Base-by-base conservation (phyloP, 1,140 invertebrate genomes). In the Hesperophylax magnus region DNA sequence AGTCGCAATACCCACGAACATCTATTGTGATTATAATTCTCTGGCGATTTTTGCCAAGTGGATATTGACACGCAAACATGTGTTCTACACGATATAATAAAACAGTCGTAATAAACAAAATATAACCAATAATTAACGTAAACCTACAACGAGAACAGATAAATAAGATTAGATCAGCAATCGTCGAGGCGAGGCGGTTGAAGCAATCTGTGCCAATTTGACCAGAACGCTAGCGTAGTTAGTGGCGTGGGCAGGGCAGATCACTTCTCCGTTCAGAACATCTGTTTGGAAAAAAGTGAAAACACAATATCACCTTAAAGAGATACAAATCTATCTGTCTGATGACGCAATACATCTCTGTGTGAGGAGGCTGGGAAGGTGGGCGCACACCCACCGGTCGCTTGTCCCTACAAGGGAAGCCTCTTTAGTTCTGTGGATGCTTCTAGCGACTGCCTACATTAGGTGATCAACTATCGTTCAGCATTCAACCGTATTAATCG, bases 221-320 rank as follows among this genome's bases (percentile, higher is more conserved):
- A 47, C 9, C 56, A 58, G n/a, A n/a, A 20, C n/a, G 20, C 20
- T 17, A 7, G 14, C 53, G 53, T 54, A 54, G 53, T n/a, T 54
- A 54, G 54, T 17, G 56, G 56, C 20, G 20, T 58, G n/a, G 56
- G 56, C 6, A 2, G n/a, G n/a, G 20, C 56, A 22, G 56, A 58
- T 58, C 56, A 20, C n/a, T 34, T 67, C 63, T 56, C 52, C 20
- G 22, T 27, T 72, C 11, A 17, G 69, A 53, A 56, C 69, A 72
- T 72, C 69, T 72, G 69, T 72, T 53, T 72, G 39, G 20, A 54
- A 53, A 72, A 72, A 72, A 72, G 69, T 54, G 52, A 72, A 72
- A 72, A 72, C 69, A n/a, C 47, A 34, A 71, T 71, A 72, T 72
- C 69, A 22, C 69, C 69, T 72, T 72, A 72, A 72, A 72, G 18